A percentile compares a stretch with the other conserved stretches of the same genome.
Evolutionary conservation across 2,113 vertebrate genomes (phyloP).

Genomic region (Cettia cetti): DNA sequence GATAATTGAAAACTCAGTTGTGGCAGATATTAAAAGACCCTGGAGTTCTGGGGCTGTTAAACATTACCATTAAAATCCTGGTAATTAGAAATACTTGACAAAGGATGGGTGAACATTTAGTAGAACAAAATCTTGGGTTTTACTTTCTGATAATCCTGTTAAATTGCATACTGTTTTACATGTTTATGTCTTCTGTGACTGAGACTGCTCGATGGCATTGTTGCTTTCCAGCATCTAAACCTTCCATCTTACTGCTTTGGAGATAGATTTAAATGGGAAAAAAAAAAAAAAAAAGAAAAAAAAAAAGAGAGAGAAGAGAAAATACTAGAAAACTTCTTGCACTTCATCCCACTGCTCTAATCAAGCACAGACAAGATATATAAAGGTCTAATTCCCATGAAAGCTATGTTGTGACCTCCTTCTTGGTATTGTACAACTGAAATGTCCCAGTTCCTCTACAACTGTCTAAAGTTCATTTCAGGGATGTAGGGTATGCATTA

Average conservation of each 20-base stretch:
- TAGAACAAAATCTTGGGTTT: slow-evolving; percentile 10
- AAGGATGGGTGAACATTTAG: background rate
- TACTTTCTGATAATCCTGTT: background rate
- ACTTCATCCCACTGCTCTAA: background rate
- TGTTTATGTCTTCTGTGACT: background rate
- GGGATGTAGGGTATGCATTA: background rate
- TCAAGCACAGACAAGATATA: background rate
- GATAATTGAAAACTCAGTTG: slow-evolving; percentile 67
- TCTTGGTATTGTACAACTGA: background rate
- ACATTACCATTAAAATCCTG: slow-evolving; percentile 57
- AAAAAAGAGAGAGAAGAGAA: background rate
- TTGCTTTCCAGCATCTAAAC: background rate
- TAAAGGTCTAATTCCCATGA: background rate
- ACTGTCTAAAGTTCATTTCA: background rate
- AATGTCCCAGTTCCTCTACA: background rate
- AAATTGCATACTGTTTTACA: background rate
- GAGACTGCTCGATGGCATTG: background rate
- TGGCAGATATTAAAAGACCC: slow-evolving; percentile 69
- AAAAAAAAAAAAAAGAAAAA: background rate
- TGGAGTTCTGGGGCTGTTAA: slow-evolving; percentile 54
- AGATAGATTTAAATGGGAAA: background rate
- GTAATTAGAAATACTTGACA: slow-evolving; percentile 63
- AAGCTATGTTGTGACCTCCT: background rate
- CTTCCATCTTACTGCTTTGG: background rate
- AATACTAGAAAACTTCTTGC: background rate